phyloP scores from a whole-genome alignment of 2,113 vertebrate genomes.

The Tychaedon coryphoeus region DNA sequence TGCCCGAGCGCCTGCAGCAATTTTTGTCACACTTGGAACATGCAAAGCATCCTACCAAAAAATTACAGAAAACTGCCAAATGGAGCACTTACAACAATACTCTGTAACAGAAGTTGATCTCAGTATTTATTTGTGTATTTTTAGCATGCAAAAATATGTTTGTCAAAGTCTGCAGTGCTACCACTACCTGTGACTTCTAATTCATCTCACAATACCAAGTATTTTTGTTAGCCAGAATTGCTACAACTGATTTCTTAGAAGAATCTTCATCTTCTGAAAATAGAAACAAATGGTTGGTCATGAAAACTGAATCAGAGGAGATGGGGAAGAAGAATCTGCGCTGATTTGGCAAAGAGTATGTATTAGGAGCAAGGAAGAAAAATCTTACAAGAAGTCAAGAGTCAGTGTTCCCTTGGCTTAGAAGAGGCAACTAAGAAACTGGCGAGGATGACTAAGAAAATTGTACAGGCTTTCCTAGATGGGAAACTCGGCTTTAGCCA shows the following conservation, averaged over 20 bases:
- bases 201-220: background rate
- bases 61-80: background rate
- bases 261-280: slow-evolving; percentile 23
- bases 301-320: background rate
- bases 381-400: background rate
- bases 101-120: background rate
- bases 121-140: background rate
- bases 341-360: background rate
- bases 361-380: background rate
- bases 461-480: background rate
- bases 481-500: background rate
- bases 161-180: background rate
- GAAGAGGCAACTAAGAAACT: background rate
- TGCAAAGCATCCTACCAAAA: background rate
- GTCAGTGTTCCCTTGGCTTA: background rate
- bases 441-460: background rate
- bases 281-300: background rate
- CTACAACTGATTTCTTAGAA: background rate
- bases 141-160: background rate
- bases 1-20: background rate
- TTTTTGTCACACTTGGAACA: background rate
- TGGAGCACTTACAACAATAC: background rate
- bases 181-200: background rate
- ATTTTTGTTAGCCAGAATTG: background rate
- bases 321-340: background rate